Percentiles rank a stretch among this genome's conserved stretches.
Evolutionary conservation across 2,113 vertebrate genomes (phyloP).

Genomic region (Pelusios castaneus): DNA sequence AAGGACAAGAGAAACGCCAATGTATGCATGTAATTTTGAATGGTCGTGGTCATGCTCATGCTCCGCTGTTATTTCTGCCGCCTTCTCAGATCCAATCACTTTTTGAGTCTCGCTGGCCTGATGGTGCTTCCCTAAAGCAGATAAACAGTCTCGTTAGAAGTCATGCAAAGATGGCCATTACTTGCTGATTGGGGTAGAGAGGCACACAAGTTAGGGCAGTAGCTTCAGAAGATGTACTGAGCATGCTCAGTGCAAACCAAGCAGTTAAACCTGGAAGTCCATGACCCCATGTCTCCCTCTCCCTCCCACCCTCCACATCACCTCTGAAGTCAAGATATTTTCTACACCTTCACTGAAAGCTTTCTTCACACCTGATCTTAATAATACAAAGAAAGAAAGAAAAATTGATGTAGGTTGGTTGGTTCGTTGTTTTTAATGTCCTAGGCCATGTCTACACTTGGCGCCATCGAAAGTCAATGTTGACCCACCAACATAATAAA

Average conservation of each 20-base stretch:
- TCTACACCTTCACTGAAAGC: neutral
- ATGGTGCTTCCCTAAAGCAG: constrained; percentile 83
- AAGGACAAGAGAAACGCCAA: constrained; percentile 93
- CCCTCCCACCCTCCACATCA: too few species aligned
- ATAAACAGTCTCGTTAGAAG: neutral
- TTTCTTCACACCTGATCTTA: fast-evolving
- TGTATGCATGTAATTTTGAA: constrained; percentile 91
- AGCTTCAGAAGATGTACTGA: too few species aligned
- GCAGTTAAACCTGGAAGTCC: too few species aligned
- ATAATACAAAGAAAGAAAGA: neutral
- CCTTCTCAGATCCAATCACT: constrained; percentile 81
- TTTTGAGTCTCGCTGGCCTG: constrained; percentile 75
- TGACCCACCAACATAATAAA: too few species aligned
- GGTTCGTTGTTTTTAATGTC: neutral
- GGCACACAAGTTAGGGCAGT: too few species aligned
- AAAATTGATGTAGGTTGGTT: neutral
- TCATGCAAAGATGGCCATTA: neutral
- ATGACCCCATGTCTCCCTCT: too few species aligned
- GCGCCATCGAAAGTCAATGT: too few species aligned
- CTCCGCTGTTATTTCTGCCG: constrained; percentile 50
- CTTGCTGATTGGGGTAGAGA: too few species aligned
- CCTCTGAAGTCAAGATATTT: neutral
- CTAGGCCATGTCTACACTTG: too few species aligned
- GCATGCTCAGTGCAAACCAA: too few species aligned
- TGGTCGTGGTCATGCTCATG: constrained; percentile 84